phyloP scores from a whole-genome alignment of 2,888 invertebrate genomes.

The Drosophila infuscata region DNA sequence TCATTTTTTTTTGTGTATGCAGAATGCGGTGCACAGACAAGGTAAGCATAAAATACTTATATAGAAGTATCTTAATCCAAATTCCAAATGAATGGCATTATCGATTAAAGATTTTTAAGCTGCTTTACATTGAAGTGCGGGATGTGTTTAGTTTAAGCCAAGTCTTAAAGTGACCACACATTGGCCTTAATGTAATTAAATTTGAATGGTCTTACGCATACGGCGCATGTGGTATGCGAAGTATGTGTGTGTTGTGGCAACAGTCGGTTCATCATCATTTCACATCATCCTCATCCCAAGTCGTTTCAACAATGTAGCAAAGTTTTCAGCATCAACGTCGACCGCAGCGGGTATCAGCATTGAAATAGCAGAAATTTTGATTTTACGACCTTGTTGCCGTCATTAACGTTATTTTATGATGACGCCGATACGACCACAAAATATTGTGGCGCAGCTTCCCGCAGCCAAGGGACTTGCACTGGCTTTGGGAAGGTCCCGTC shows the following conservation, averaged over 20 bases:
- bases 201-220: conserved; percentile 56
- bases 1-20: conserved; percentile 7
- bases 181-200: conserved; percentile 63
- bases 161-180: conserved; percentile 24
- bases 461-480: conserved; percentile 48
- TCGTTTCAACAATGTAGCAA: conserved; percentile 66
- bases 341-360: conserved; percentile 66
- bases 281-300: conserved; percentile 26
- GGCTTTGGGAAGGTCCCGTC: conserved; percentile 23
- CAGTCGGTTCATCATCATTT: conserved; percentile 18
- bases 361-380: conserved; percentile 80
- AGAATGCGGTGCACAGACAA: conserved; percentile 8
- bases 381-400: conserved; percentile 81
- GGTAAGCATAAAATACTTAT: conserved; percentile 21
- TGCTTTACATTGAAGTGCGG: not conserved
- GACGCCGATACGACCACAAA: conserved; percentile 79
- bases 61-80: conserved; percentile 20
- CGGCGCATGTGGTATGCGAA: conserved; percentile 40
- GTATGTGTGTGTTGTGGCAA: conserved; percentile 12
- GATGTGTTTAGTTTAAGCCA: not conserved
- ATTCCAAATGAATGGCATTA: conserved; percentile 13
- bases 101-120: not conserved
- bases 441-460: conserved; percentile 62
- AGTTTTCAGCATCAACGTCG: conserved; percentile 50
- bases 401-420: conserved; percentile 83